Percentiles rank a stretch among this genome's conserved stretches.
Conservation (phyloP, 64 coral and sea anemone species). For the Montipora cactus region DNA sequence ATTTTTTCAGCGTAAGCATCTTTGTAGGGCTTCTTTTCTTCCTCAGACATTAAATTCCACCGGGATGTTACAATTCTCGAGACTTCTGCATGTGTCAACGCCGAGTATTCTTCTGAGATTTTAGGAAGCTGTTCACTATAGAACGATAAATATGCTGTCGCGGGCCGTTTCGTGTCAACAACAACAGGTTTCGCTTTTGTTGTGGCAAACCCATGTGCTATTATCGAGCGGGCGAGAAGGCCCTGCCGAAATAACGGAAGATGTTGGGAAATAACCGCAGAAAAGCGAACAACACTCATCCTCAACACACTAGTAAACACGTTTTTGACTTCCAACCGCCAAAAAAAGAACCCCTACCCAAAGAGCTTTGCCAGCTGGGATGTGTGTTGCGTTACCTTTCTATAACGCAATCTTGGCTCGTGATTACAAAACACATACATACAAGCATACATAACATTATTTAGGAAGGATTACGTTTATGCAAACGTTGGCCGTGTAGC, state of each 20-base stretch:
- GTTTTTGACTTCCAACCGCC: not conserved
- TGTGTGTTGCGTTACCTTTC: not conserved
- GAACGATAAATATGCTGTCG: not conserved
- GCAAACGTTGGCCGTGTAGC: no score
- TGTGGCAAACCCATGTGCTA: not conserved
- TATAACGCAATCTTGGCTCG: no score
- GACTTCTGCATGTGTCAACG: not conserved
- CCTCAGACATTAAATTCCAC: slow-evolving; percentile 14
- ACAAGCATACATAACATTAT: no score
- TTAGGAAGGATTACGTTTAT: no score
- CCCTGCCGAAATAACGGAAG: not conserved
- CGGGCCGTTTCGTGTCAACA: not conserved
- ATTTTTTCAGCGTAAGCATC: not conserved
- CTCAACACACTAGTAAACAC: not conserved
- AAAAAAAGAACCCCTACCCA: not conserved
- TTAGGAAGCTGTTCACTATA: not conserved
- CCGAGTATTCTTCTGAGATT: not conserved
- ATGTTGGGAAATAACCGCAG: not conserved
- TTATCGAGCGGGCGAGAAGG: not conserved
- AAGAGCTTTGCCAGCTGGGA: not conserved
- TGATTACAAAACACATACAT: no score
- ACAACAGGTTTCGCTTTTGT: not conserved
- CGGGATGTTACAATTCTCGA: not conserved
- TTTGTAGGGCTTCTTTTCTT: slow-evolving; percentile 25
- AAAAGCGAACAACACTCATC: not conserved